These are phyloP conservation scores for Dendrocincla tyrannina DNA, from an alignment of 2,797 vertebrate genomes.

Conservation along the genomic window DNA sequence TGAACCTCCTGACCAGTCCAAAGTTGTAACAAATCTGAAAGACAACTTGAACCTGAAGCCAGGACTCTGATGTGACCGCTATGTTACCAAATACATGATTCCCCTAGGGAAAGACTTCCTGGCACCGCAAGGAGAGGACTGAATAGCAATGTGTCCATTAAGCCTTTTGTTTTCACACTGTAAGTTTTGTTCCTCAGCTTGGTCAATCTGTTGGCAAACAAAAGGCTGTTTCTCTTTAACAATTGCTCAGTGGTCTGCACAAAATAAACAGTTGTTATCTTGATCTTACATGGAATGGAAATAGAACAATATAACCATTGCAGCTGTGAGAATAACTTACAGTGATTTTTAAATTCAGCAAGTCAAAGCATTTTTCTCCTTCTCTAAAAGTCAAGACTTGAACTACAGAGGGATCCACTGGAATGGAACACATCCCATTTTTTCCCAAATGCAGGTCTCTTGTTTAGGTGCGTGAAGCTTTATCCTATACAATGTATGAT, in stretches of 20 bases:
- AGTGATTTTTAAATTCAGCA: background rate
- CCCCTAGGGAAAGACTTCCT: background rate
- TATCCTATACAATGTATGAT: background rate
- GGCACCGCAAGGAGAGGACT: background rate
- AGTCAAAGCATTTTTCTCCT: background rate
- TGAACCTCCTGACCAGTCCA: background rate
- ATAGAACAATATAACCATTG: slow-evolving; percentile 14
- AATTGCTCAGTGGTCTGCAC: background rate
- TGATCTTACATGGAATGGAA: background rate
- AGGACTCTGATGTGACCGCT: background rate
- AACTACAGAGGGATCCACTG: background rate
- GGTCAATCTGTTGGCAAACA: background rate
- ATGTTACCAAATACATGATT: background rate
- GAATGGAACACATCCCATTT: background rate
- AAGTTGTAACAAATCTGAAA: background rate
- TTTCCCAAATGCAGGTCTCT: background rate
- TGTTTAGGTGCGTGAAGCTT: background rate
- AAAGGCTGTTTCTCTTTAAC: background rate
- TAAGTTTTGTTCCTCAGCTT: background rate
- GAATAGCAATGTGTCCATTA: background rate
- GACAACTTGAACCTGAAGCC: background rate
- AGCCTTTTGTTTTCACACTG: background rate
- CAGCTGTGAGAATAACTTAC: background rate
- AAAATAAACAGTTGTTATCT: slow-evolving; percentile 23
- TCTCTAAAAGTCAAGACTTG: background rate